Evolutionary conservation across 1,140 invertebrate genomes (phyloP).

Genomic region (Drosophila rhopaloa): DNA sequence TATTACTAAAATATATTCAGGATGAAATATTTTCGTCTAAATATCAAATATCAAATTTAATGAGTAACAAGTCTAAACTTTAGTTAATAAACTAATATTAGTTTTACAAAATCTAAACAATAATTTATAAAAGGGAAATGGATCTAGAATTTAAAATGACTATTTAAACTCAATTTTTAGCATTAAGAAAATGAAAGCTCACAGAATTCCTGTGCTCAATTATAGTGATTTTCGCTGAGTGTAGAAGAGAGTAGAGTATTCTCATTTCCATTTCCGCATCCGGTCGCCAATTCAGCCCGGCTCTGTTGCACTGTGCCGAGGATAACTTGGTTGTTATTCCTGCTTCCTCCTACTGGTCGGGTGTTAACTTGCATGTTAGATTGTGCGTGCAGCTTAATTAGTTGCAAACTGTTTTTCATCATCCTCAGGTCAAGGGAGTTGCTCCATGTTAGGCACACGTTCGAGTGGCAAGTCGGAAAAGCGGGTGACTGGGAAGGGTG

Average conservation of each 20-base stretch:
- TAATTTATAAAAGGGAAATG: too few relatives aligned
- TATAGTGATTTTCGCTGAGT: neutral
- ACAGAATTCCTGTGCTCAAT: too few relatives aligned
- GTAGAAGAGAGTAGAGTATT: neutral
- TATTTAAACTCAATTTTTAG: too few relatives aligned
- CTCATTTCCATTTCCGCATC: constrained; percentile 34
- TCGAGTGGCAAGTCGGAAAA: constrained; percentile 30
- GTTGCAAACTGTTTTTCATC: constrained; percentile 82
- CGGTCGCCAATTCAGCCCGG: constrained; percentile 3
- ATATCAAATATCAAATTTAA: too few relatives aligned
- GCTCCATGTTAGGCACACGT: constrained; percentile 63
- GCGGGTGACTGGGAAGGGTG: neutral
- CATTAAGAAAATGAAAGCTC: too few relatives aligned
- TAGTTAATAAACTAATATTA: too few relatives aligned
- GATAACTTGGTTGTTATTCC: constrained; percentile 10
- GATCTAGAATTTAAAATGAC: too few relatives aligned
- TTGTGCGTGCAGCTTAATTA: constrained; percentile 83
- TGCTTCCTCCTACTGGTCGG: constrained; percentile 27
- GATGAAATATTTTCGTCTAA: too few relatives aligned
- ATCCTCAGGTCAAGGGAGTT: constrained; percentile 40
- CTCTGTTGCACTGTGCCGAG: constrained; percentile 31
- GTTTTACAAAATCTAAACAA: too few relatives aligned
- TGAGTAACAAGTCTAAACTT: too few relatives aligned
- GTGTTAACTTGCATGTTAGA: constrained; percentile 81
- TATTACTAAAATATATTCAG: too few relatives aligned